These are phyloP conservation scores for Microcaecilia unicolor DNA, from an alignment of 2,797 vertebrate species.

Conservation along the genomic window DNA sequence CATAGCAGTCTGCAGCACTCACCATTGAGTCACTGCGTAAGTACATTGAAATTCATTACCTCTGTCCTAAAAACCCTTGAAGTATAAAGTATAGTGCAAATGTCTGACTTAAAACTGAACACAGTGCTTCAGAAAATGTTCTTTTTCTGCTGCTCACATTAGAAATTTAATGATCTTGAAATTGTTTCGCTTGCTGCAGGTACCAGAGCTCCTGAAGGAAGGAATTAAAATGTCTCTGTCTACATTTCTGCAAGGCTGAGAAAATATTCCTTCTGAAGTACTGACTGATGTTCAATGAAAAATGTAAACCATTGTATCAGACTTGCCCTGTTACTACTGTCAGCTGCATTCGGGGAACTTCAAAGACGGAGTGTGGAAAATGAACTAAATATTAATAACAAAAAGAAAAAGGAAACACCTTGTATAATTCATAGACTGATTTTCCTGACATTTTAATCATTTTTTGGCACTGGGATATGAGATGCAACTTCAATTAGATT, in stretches of 20 bases:
- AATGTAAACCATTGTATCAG: background rate
- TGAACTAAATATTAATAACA: constrained; percentile 1
- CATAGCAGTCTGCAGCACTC: too few species aligned
- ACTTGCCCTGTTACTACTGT: background rate
- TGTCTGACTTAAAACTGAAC: too few species aligned
- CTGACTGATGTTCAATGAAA: background rate
- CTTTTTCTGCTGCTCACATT: too few species aligned
- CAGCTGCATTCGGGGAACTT: constrained; percentile 1
- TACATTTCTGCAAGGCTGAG: background rate
- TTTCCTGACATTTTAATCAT: constrained; percentile 7
- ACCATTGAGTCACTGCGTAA: too few species aligned
- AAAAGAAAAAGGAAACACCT: too few species aligned
- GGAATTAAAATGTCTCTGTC: background rate
- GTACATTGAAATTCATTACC: too few species aligned
- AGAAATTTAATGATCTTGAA: constrained; percentile 7
- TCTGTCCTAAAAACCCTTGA: too few species aligned
- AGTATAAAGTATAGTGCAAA: background rate
- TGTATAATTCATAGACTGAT: constrained; percentile 10
- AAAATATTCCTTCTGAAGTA: background rate
- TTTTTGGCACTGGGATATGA: constrained; percentile 1
- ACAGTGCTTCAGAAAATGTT: too few species aligned
- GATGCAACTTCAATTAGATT: too few species aligned
- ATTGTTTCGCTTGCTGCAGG: background rate
- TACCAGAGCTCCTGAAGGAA: background rate
- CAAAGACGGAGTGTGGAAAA: background rate